Evolutionary conservation across 2,888 invertebrate genomes (phyloP), one percentile per base, ranked within the genome.

Genomic region (Acleris cristana): DNA sequence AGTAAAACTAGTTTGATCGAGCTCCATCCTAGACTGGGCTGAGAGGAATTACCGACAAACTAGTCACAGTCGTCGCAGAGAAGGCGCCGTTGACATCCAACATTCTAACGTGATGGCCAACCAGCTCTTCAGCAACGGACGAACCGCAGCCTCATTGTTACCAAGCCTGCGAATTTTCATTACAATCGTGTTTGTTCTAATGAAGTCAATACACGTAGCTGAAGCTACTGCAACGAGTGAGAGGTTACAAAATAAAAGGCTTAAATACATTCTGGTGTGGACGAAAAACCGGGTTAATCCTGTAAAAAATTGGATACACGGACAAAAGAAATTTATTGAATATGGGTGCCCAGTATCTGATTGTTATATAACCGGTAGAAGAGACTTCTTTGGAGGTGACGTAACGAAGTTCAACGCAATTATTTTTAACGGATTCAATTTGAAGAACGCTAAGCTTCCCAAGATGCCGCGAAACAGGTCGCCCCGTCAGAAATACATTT

Each of bases 401-500:
- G 8, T 45, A 4, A 57, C 57, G 7, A 57, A 57, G n/a, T 57
- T 57, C 45, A 44, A 45, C 3, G 57, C 57, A 10, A 2, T 57
- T 21, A 1, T 45, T 16, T 57, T 57, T 16, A 23, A 57, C 23
- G 57, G 57, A 4, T n/a, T 10, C 8, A 23, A 12, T 30, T 12
- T 45, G n/a, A 45, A 23, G n/a, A 16, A 21, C 0, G 4, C 21
- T 4, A 23, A 10, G 1, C n/a, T 7, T 5, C 40, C 45, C 3
- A 10, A 45, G 7, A 8, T 45, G 8, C 57, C 57, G 16, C 44
- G 2, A 45, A 23, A 45, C 1, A 44, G 57, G 16, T 57, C 57
- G 30, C 23, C 10, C 10, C 66, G 70, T 12, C 76, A 76, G 56
- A 73, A 70, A 63, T 77, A 75, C 44, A 63, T 77, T 10, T 74